Percentiles rank a stretch among this genome's conserved stretches.
Conservation (phyloP, 2,888 invertebrate genomes). For the Euclidia mi region DNA sequence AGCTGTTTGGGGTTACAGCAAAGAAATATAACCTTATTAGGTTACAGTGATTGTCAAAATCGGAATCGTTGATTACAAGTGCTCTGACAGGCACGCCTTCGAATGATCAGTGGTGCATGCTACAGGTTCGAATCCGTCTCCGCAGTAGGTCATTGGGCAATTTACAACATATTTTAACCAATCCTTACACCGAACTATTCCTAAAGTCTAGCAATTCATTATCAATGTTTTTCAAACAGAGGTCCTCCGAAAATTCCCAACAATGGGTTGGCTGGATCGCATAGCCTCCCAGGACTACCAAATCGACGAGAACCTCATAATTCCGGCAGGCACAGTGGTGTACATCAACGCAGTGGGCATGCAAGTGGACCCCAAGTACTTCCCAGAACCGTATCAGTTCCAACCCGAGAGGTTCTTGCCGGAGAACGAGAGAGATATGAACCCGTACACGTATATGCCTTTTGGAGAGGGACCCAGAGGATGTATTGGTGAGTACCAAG, state of each 20-base stretch:
- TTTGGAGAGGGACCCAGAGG: conserved; percentile 90
- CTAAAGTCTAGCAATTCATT: no score
- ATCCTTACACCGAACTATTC: no score
- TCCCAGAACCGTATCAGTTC: conserved; percentile 85
- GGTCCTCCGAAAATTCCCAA: conserved; percentile 62
- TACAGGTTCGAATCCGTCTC: no score
- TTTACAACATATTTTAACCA: no score
- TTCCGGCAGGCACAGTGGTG: conserved; percentile 63
- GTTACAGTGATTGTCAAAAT: no score
- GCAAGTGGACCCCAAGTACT: conserved; percentile 81
- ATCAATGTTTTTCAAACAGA: conserved; percentile 59
- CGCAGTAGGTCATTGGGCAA: no score
- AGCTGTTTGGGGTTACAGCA: no score
- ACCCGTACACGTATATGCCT: conserved; percentile 75
- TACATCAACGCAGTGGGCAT: conserved; percentile 64
- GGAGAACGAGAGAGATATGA: conserved; percentile 81
- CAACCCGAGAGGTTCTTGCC: conserved; percentile 89
- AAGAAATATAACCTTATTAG: no score
- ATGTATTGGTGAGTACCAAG: conserved; percentile 86
- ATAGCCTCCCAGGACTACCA: conserved; percentile 56
- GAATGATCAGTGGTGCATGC: no score
- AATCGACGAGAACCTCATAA: conserved; percentile 62
- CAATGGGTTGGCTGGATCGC: conserved; percentile 71
- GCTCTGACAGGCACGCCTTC: no score
- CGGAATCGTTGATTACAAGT: no score